Evolutionary conservation across 2,888 invertebrate genomes (phyloP).

Genomic region (Malthinus seriepunctatus): DNA sequence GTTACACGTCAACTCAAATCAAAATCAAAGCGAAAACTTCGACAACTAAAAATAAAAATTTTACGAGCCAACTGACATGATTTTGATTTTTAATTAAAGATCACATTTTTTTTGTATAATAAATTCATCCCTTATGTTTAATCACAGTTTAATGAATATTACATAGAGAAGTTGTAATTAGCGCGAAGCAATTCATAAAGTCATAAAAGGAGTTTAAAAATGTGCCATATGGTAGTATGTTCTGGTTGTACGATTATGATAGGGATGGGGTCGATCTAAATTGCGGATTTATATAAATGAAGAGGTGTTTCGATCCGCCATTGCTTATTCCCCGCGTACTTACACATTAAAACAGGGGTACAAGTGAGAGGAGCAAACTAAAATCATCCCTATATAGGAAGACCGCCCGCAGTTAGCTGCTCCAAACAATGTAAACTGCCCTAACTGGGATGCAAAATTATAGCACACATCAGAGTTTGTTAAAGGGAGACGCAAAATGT

Average conservation of each 20-base stretch:
- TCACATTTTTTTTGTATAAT: too few species aligned
- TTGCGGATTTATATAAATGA: constrained; percentile 50
- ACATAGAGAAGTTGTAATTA: constrained; percentile 20
- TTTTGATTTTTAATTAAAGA: constrained; percentile 5
- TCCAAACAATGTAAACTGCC: constrained; percentile 40
- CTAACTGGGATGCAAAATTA: constrained; percentile 19
- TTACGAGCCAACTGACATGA: constrained; percentile 33
- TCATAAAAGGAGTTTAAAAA: constrained; percentile 33
- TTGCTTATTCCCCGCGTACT: constrained; percentile 16
- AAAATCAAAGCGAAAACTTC: constrained; percentile 29
- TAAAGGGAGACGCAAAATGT: constrained; percentile 15
- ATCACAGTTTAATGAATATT: constrained; percentile 15
- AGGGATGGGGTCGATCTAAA: constrained; percentile 42
- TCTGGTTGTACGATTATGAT: constrained; percentile 34
- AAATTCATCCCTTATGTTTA: background rate
- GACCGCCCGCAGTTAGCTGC: constrained; percentile 40
- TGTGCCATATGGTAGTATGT: constrained; percentile 37
- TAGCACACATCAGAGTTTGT: constrained; percentile 12
- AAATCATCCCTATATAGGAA: constrained; percentile 40
- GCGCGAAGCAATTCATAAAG: constrained; percentile 26
- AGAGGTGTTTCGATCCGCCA: constrained; percentile 48
- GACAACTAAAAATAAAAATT: constrained; percentile 31
- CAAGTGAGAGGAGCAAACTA: constrained; percentile 27
- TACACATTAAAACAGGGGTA: constrained; percentile 20
- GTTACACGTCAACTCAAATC: constrained; percentile 39